A percentile compares a stretch with the other conserved stretches of the same genome.
phyloP scores from a whole-genome alignment of 2,888 invertebrate genomes.

The Sinopyrophorus schimmeli region DNA sequence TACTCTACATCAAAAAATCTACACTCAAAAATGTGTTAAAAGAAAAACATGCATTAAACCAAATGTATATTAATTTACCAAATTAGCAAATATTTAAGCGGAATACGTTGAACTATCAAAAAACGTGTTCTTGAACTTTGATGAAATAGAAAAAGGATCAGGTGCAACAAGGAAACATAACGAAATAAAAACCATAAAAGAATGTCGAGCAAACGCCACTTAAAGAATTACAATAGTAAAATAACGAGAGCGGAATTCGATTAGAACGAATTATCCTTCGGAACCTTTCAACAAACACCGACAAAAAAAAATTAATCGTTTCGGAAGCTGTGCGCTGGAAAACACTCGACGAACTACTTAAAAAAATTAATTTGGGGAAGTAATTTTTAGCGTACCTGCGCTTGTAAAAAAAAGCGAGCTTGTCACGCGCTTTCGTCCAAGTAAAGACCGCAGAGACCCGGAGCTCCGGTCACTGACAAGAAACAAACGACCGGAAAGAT shows the following conservation, averaged over 20 bases:
- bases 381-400: conserved; percentile 25
- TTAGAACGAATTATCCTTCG: too few relatives aligned
- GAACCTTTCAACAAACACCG: conserved; percentile 1
- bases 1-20: too few relatives aligned
- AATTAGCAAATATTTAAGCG: too few relatives aligned
- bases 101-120: too few relatives aligned
- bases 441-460: conserved; percentile 32
- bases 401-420: conserved; percentile 27
- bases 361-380: conserved; percentile 29
- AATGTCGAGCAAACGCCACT: too few relatives aligned
- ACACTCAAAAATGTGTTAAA: too few relatives aligned
- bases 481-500: conserved; percentile 54
- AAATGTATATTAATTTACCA: too few relatives aligned
- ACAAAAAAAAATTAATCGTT: conserved; percentile 22
- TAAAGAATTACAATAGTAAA: too few relatives aligned
- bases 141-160: conserved; percentile 1
- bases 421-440: conserved; percentile 28
- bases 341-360: conserved; percentile 15
- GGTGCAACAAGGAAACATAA: background rate
- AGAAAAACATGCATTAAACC: too few relatives aligned
- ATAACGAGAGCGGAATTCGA: too few relatives aligned
- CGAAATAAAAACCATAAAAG: conserved; percentile 2
- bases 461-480: conserved; percentile 43
- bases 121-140: too few relatives aligned
- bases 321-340: conserved; percentile 13